Percentiles rank a stretch among this genome's conserved stretches.
Evolutionary conservation across 2,797 vertebrate genomes (phyloP).

Genomic region (Kryptopterus vitreolus): DNA sequence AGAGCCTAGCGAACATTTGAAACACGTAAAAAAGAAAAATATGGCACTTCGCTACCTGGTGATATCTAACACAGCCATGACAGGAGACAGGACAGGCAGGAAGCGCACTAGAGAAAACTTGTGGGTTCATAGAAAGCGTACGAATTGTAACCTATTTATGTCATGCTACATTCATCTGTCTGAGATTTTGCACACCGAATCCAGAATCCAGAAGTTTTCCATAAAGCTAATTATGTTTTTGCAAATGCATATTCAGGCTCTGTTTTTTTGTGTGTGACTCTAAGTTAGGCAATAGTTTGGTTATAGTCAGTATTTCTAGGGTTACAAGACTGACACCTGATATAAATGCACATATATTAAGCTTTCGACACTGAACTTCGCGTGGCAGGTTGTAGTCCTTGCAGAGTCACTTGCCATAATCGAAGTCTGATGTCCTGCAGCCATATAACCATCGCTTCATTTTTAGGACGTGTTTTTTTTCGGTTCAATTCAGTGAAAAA

Average conservation of each 20-base stretch:
- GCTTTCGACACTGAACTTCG: neutral
- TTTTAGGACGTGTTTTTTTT: neutral
- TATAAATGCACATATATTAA: neutral
- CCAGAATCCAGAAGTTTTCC: neutral
- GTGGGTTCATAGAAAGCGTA: neutral
- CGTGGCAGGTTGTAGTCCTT: neutral
- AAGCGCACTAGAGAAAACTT: neutral
- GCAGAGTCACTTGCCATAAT: neutral
- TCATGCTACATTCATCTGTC: neutral
- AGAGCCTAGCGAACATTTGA: neutral
- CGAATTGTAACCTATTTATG: neutral
- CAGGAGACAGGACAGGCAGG: neutral
- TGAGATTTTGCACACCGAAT: neutral
- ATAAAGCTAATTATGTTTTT: neutral
- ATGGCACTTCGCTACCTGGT: neutral
- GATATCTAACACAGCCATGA: neutral
- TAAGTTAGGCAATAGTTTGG: no score
- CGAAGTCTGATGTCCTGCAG: neutral
- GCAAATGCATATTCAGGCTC: neutral
- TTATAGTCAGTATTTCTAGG: neutral
- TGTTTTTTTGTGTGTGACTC: neutral
- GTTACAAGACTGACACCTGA: neutral
- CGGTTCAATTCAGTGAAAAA: neutral
- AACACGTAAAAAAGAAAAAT: neutral
- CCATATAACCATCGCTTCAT: neutral